Evolutionary conservation across 2,797 vertebrate genomes (phyloP).

Genomic region (Cyclura pinguis): DNA sequence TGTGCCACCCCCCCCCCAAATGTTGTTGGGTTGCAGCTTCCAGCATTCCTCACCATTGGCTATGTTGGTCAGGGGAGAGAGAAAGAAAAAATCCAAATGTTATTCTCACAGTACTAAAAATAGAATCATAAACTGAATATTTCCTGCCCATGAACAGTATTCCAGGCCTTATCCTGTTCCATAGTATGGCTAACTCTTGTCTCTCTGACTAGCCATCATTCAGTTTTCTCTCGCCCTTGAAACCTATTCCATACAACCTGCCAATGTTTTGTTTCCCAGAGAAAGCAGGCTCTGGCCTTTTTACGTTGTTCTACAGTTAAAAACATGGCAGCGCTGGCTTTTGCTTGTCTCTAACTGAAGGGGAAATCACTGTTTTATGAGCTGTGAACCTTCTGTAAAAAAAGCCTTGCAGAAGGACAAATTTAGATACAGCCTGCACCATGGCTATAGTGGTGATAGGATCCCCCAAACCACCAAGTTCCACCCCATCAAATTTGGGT

Average conservation of each 20-base stretch:
- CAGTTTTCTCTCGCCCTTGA: background rate
- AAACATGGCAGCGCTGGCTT: no score
- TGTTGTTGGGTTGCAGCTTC: no score
- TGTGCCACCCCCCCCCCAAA: no score
- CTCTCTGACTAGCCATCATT: background rate
- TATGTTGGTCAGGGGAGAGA: background rate
- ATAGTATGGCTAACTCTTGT: background rate
- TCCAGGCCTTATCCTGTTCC: no score
- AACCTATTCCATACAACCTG: background rate
- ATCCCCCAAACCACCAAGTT: no score
- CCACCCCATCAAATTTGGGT: no score
- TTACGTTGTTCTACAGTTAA: background rate
- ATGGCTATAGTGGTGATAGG: no score
- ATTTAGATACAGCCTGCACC: background rate
- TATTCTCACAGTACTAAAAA: background rate
- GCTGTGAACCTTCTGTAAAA: background rate
- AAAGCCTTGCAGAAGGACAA: background rate
- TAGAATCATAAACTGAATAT: background rate
- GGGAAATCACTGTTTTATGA: background rate
- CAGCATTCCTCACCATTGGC: no score
- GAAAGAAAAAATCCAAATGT: background rate
- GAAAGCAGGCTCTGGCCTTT: background rate
- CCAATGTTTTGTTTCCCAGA: background rate
- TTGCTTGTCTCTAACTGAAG: background rate
- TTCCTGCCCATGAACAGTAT: background rate